Evolutionary conservation across 2,888 invertebrate genomes (phyloP).

Genomic region (Syrista parreyssii): DNA sequence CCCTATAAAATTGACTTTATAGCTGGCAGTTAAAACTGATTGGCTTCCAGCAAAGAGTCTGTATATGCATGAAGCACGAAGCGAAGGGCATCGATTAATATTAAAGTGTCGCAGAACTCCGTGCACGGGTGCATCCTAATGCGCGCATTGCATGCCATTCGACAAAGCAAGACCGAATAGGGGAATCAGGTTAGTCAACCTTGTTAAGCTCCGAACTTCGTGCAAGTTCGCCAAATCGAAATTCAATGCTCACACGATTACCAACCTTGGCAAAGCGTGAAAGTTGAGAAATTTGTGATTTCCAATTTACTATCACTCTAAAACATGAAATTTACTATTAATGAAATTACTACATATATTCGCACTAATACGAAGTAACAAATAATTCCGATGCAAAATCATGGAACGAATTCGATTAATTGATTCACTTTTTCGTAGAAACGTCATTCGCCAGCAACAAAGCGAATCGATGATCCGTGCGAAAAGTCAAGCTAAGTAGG

Average conservation of each 20-base stretch:
- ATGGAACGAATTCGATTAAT: neutral
- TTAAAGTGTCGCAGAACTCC: constrained; percentile 35
- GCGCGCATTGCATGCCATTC: constrained; percentile 36
- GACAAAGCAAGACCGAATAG: neutral
- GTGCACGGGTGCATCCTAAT: constrained; percentile 36
- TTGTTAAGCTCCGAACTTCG: neutral
- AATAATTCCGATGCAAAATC: neutral
- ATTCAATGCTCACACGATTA: neutral
- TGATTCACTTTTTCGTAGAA: neutral
- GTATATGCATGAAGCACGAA: constrained; percentile 37
- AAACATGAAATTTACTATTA: neutral
- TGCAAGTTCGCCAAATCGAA: neutral
- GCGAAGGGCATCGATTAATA: constrained; percentile 32
- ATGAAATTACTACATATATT: too few relatives aligned
- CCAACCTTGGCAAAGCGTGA: neutral
- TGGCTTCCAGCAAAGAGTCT: constrained; percentile 32
- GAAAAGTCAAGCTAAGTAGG: neutral
- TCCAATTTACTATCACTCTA: neutral
- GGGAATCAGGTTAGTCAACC: neutral
- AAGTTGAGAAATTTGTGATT: neutral
- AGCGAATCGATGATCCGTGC: neutral
- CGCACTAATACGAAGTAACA: neutral
- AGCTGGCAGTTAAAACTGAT: constrained; percentile 33
- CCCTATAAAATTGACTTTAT: neutral
- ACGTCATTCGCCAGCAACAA: neutral